Conservation (phyloP, 2,797 vertebrate species). For the Nannoperca obscura region DNA sequence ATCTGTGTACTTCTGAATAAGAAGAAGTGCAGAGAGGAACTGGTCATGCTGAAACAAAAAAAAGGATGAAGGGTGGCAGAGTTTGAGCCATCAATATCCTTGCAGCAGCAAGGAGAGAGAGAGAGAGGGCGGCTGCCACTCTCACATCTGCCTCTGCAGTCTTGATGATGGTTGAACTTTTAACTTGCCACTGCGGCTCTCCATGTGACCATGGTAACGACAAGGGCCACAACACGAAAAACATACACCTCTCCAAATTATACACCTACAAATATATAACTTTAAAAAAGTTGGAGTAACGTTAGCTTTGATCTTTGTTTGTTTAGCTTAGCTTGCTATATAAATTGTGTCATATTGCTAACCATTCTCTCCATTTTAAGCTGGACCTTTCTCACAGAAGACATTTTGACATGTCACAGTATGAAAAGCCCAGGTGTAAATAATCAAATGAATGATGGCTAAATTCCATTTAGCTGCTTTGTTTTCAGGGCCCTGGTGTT, state of each 20-base stretch:
- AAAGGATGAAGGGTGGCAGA: conserved; percentile 24
- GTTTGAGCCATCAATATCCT: conserved; percentile 35
- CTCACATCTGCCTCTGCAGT: background rate
- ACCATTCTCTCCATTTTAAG: background rate
- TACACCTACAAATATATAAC: background rate
- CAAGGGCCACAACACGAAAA: conserved; percentile 17
- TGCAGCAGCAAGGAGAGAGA: background rate
- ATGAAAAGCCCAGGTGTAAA: background rate
- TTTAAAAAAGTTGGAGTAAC: background rate
- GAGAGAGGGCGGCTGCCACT: background rate
- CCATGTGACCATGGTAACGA: conserved; percentile 39
- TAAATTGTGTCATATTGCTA: background rate
- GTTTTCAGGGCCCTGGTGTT: background rate
- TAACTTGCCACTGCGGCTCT: conserved; percentile 2
- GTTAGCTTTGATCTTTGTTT: background rate
- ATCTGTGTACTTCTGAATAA: conserved; percentile 51
- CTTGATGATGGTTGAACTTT: conserved; percentile 39
- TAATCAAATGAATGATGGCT: background rate
- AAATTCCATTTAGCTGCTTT: background rate
- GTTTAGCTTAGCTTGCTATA: conserved; percentile 7
- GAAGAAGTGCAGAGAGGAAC: conserved; percentile 44
- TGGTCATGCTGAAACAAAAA: conserved; percentile 43
- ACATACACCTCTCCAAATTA: background rate
- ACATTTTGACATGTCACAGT: background rate
- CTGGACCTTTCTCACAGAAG: background rate